These are phyloP conservation scores for Globia sparganii DNA, from an alignment of 2,888 invertebrate genomes.

Conservation along the genomic window DNA sequence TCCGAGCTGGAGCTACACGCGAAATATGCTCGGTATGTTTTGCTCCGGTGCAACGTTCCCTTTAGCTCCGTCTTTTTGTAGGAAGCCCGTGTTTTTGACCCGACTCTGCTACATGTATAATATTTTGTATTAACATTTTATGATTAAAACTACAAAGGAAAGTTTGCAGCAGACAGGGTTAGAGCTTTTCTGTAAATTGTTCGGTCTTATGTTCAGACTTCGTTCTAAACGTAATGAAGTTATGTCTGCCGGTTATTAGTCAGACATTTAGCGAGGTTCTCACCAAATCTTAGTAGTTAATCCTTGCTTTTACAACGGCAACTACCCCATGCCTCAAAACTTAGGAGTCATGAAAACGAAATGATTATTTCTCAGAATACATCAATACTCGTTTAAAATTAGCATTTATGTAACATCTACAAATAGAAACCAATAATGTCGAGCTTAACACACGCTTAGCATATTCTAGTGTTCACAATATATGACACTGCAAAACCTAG, in stretches of 20 bases:
- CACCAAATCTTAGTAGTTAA: not conserved
- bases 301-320: not conserved
- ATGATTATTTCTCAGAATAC: slow-evolving; percentile 8
- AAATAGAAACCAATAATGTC: slow-evolving; percentile 37
- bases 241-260: slow-evolving; percentile 10
- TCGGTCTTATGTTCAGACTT: slow-evolving; percentile 24
- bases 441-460: slow-evolving; percentile 7
- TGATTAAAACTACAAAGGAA: slow-evolving; percentile 63
- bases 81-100: slow-evolving; percentile 70
- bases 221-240: slow-evolving; percentile 13
- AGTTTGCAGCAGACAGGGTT: slow-evolving; percentile 55
- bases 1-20: slow-evolving; percentile 66
- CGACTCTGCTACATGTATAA: slow-evolving; percentile 57
- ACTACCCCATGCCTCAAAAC: not conserved
- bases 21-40: slow-evolving; percentile 70
- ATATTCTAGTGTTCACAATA: slow-evolving; percentile 22
- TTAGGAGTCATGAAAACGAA: slow-evolving; percentile 1
- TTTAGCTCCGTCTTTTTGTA: slow-evolving; percentile 71
- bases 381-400: slow-evolving; percentile 24
- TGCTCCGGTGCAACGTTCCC: slow-evolving; percentile 72
- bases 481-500: slow-evolving; percentile 24
- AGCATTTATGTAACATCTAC: slow-evolving; percentile 26
- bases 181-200: slow-evolving; percentile 38
- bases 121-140: slow-evolving; percentile 65
- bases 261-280: not conserved